Evolutionary conservation across 1,140 invertebrate species (phyloP).

Genomic region (Aphaenogaster floridana): DNA sequence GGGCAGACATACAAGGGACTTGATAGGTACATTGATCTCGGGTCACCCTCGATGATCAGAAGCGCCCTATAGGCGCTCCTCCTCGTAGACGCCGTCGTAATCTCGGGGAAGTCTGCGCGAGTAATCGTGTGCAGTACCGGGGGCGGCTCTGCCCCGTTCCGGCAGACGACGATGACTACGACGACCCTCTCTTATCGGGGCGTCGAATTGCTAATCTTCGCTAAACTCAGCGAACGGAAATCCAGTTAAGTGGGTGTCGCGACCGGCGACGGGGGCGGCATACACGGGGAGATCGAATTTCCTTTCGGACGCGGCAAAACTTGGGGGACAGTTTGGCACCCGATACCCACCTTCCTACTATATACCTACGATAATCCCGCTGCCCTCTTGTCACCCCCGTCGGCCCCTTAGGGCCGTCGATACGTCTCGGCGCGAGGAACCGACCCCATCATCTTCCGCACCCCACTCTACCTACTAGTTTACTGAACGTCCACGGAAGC

Average conservation of each 20-base stretch:
- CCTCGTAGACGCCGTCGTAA: conserved; percentile 16
- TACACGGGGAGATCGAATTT: conserved; percentile 69
- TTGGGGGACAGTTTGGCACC: conserved; percentile 69
- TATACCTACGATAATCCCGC: conserved; percentile 28
- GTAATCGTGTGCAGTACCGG: conserved; percentile 45
- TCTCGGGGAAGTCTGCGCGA: conserved; percentile 58
- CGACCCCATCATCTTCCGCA: neutral
- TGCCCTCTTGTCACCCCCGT: neutral
- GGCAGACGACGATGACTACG: conserved; percentile 12
- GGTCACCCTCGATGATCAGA: conserved; percentile 36
- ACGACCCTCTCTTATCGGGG: conserved; percentile 67
- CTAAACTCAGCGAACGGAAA: conserved; percentile 75
- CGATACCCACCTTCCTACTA: conserved; percentile 54
- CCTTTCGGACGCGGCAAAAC: conserved; percentile 69
- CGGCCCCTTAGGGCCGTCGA: conserved; percentile 1
- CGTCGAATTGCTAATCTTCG: conserved; percentile 77
- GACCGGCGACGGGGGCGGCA: conserved; percentile 63
- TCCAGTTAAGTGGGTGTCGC: conserved; percentile 78
- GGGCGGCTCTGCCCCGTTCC: conserved; percentile 26
- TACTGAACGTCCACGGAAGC: conserved; percentile 18
- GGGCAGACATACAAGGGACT: conserved; percentile 10
- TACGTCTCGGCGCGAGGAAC: conserved; percentile 1
- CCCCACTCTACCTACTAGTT: neutral
- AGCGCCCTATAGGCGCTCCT: neutral
- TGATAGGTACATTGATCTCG: conserved; percentile 28